These are phyloP conservation scores for Mastomys coucha DNA, from an alignment of 2,113 vertebrate species.

Conservation along the genomic window DNA sequence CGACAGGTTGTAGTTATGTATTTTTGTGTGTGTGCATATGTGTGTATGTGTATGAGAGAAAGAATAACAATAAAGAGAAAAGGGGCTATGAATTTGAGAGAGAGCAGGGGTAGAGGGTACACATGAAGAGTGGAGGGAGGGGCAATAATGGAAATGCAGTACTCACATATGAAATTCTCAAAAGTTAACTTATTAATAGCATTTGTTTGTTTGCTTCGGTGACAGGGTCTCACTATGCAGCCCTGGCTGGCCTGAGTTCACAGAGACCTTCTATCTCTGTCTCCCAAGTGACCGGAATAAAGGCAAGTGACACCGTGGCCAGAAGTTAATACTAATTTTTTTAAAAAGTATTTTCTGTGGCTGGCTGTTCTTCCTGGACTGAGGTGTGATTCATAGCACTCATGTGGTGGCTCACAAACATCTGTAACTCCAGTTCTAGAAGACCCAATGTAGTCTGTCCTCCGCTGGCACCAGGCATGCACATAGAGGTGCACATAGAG, in stretches of 20 bases:
- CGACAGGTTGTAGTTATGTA: neutral
- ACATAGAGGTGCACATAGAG: neutral
- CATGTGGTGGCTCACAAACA: neutral
- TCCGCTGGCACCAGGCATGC: neutral
- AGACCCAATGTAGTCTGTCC: neutral
- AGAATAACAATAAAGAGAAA: neutral
- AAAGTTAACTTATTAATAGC: neutral
- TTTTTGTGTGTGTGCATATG: no score
- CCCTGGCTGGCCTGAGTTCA: no score
- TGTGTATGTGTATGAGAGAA: no score
- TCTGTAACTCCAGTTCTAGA: neutral
- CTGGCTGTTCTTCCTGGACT: neutral
- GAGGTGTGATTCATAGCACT: neutral
- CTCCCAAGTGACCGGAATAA: no score
- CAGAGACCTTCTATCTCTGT: no score
- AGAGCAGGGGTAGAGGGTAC: neutral
- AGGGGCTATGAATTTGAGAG: neutral
- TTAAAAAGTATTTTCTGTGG: neutral
- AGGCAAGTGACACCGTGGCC: no score
- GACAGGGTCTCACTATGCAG: no score
- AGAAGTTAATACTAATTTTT: no score
- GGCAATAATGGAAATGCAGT: neutral
- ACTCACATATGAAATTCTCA: neutral
- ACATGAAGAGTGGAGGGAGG: neutral
- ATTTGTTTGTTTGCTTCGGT: no score